These are phyloP conservation scores for Protodeltote pygarga DNA, from an alignment of 2,888 invertebrate species.

Conservation along the genomic window DNA sequence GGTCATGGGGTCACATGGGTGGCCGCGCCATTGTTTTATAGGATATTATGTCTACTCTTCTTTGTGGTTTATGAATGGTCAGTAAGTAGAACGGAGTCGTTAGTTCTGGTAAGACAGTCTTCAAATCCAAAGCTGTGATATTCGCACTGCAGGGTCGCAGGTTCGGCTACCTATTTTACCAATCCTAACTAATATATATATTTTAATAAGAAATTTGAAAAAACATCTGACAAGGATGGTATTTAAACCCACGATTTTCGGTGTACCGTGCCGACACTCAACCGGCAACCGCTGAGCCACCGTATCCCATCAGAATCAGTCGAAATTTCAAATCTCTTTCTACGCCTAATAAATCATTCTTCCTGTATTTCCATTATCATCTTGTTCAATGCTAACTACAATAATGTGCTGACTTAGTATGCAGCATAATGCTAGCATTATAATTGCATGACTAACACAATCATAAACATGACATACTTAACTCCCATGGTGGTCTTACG, in stretches of 20 bases:
- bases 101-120: not conserved
- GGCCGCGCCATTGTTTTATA: constrained; percentile 41
- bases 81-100: not conserved
- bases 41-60: constrained; percentile 21
- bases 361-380: no score
- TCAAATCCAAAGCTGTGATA: not conserved
- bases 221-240: constrained; percentile 1
- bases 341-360: no score
- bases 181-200: no score
- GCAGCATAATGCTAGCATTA: constrained; percentile 19
- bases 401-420: constrained; percentile 9
- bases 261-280: no score
- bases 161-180: no score
- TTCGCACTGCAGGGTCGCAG: no score
- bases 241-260: constrained; percentile 21
- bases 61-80: constrained; percentile 35
- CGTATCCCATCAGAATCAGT: no score
- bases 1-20: constrained; percentile 75
- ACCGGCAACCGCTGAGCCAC: no score
- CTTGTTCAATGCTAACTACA: no score
- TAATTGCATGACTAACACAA: not conserved
- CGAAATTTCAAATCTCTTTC: no score
- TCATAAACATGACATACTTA: constrained; percentile 22
- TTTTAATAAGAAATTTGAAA: constrained; percentile 7
- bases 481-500: constrained; percentile 29